A percentile compares a stretch with the other conserved stretches of the same genome.
These are phyloP conservation scores for Lucilia sericata DNA, from an alignment of 1,140 invertebrate species.

Conservation along the genomic window DNA sequence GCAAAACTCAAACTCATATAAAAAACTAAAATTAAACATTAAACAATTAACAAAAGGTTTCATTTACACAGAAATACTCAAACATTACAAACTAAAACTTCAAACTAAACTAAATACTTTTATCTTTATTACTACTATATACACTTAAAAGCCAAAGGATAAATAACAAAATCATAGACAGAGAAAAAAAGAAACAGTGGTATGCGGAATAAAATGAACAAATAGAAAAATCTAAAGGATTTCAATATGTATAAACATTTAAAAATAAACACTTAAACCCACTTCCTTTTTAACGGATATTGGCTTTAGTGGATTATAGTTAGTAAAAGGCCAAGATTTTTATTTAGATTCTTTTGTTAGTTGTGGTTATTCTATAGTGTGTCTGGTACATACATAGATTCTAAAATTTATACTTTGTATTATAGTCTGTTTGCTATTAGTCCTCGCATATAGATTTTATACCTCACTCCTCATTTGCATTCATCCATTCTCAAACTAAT, in stretches of 20 bases:
- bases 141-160: not conserved
- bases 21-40: not conserved
- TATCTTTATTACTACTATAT: not conserved
- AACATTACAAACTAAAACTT: not conserved
- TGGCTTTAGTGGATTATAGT: not conserved
- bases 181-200: not conserved
- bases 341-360: too few species aligned
- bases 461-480: too few species aligned
- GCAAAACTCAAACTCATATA: not conserved
- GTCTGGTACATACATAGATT: too few species aligned
- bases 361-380: too few species aligned
- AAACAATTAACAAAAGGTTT: conserved; percentile 24
- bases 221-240: too few species aligned
- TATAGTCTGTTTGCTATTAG: too few species aligned
- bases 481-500: not conserved
- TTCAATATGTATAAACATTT: not conserved
- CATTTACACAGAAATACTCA: not conserved
- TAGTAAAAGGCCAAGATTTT: too few species aligned
- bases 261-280: not conserved
- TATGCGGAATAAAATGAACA: not conserved
- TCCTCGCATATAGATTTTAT: too few species aligned
- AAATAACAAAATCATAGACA: not conserved
- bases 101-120: not conserved
- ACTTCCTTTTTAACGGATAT: not conserved
- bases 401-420: too few species aligned